Conservation (phyloP, 1,140 invertebrate species). For the Cotesia glomerata region DNA sequence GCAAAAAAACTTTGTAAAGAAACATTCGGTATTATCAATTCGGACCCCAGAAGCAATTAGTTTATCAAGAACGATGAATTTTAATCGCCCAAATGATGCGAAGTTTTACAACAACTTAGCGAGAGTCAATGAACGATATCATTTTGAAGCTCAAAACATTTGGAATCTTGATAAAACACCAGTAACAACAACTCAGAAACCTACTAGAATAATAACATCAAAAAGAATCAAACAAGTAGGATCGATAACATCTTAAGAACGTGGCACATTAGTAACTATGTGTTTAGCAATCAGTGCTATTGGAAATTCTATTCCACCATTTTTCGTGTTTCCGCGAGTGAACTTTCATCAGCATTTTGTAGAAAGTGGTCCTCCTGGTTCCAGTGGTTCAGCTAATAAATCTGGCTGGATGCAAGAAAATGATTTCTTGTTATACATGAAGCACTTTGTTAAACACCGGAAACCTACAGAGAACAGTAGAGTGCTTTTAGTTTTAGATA, state of each 20-base stretch:
- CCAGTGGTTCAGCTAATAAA: slow-evolving; percentile 30
- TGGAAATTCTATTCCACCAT: slow-evolving; percentile 34
- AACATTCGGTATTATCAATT: slow-evolving; percentile 49
- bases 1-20: slow-evolving; percentile 50
- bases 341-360: slow-evolving; percentile 37
- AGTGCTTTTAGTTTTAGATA: too few relatives aligned
- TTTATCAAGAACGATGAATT: slow-evolving; percentile 52
- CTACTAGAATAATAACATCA: slow-evolving; percentile 42
- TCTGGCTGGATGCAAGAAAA: slow-evolving; percentile 36
- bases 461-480: neutral
- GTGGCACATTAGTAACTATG: slow-evolving; percentile 43
- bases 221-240: slow-evolving; percentile 46
- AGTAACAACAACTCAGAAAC: slow-evolving; percentile 48
- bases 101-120: slow-evolving; percentile 53
- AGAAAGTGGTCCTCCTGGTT: slow-evolving; percentile 39
- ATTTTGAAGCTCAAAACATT: slow-evolving; percentile 22
- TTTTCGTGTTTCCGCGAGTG: slow-evolving; percentile 46
- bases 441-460: slow-evolving; percentile 51
- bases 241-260: slow-evolving; percentile 42
- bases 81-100: slow-evolving; percentile 58
- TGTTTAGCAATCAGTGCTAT: slow-evolving; percentile 35
- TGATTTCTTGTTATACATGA: slow-evolving; percentile 46
- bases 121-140: slow-evolving; percentile 34
- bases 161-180: slow-evolving; percentile 51
- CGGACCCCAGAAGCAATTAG: slow-evolving; percentile 57